Evolutionary conservation across 2,113 vertebrate genomes (phyloP), one percentile per base, ranked within the genome.

Genomic region (Caretta caretta): DNA sequence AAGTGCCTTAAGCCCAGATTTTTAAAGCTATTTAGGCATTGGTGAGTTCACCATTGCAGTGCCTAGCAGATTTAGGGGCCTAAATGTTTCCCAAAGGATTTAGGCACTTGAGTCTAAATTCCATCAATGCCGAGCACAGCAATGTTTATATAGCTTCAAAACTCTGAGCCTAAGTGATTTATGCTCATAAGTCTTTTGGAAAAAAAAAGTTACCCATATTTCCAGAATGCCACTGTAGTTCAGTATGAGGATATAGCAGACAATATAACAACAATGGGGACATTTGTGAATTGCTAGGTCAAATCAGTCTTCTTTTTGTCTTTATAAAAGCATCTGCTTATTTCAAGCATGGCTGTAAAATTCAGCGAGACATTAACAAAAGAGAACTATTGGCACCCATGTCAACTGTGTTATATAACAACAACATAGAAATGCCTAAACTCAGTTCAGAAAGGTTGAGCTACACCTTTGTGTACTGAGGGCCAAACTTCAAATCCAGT

Each of bases 331-430:
- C n/a, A 76, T 25, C 19, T 42, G 75, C 27, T 48, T 16, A 48
- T 78, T 48, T 78, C 38, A 83, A 88, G 13, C 35, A 76, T 22
- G 81, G 22, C n/a, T 59, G 13, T 72, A 81, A 2, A 4, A 27
- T 3, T 3, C 3, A 3, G 25, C 0, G 1, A 91, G 86, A 31
- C 53, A 35, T 50, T 13, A 87, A 50, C 29, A 80, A 83, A 20
- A 57, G 14, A 6, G 31, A 94, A n/a, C 22, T 48, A 10, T 27
- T 79, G 86, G 57, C 22, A 35, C 9, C 42, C 2, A 24, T 22
- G 0, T 85, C 76, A 31, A 2, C 0, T 29, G 80, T 82, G 84
- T 46, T 83, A 56, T 38, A 84, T 10, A 12, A 17, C 0, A 1
- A 86, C 51, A 1, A 84, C 49, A 76, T 0, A 1, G 54, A 86